Percentiles rank a stretch among this genome's conserved stretches.
Evolutionary conservation across 2,888 invertebrate genomes (phyloP).

Genomic region (Scaptomyza cyrtandrae): DNA sequence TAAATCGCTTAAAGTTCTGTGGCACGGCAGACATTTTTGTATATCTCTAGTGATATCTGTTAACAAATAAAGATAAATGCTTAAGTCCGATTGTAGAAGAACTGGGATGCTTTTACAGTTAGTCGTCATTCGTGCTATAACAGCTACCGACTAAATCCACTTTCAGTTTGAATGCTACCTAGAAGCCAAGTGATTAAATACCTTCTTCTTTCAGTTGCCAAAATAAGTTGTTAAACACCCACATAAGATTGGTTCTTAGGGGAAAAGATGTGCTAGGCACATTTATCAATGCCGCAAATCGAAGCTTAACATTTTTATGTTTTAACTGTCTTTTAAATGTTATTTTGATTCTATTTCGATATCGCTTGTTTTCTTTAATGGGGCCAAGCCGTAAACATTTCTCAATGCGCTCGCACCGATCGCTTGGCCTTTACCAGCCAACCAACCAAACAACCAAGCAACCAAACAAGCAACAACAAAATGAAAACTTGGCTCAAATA

Average conservation of each 20-base stretch:
- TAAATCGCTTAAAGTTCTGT: too few relatives aligned
- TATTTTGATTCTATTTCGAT: constrained; percentile 42
- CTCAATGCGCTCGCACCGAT: constrained; percentile 45
- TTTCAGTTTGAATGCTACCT: constrained; percentile 3
- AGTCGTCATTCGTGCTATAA: neutral
- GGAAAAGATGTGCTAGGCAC: constrained; percentile 22
- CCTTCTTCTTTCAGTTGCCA: constrained; percentile 18
- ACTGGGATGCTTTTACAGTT: neutral
- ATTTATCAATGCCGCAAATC: constrained; percentile 53
- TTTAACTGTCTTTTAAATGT: constrained; percentile 67
- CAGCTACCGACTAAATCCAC: neutral
- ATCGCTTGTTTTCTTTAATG: constrained; percentile 29
- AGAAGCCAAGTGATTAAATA: constrained; percentile 21
- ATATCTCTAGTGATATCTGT: too few relatives aligned
- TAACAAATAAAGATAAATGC: too few relatives aligned
- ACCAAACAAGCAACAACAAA: constrained; percentile 10
- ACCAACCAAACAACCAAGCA: neutral
- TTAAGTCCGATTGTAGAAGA: too few relatives aligned
- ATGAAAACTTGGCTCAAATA: constrained; percentile 68
- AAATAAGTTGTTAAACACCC: constrained; percentile 22
- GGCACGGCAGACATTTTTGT: too few relatives aligned
- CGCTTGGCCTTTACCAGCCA: constrained; percentile 61
- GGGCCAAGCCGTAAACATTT: constrained; percentile 55
- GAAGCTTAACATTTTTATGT: constrained; percentile 69
- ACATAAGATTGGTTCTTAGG: constrained; percentile 10